Percentiles rank a stretch among this genome's conserved stretches.
These are phyloP conservation scores for Brachionus asplanchnoidis DNA, from an alignment of 1,140 invertebrate genomes.

Conservation along the genomic window DNA sequence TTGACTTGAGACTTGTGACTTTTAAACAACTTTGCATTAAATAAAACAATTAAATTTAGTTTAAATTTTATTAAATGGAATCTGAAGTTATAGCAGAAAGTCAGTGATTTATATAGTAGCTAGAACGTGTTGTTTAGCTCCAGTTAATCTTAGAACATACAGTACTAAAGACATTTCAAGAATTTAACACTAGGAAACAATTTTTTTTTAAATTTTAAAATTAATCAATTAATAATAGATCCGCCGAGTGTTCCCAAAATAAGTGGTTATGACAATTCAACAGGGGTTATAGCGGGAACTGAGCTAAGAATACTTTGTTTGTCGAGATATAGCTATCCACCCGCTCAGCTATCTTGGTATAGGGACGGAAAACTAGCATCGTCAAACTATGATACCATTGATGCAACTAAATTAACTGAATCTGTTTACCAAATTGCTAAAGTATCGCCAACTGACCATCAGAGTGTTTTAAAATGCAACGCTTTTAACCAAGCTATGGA, in stretches of 20 bases:
- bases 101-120: no score
- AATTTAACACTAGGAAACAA: neutral
- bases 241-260: slow-evolving; percentile 20
- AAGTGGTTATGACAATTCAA: neutral
- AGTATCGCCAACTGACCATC: slow-evolving; percentile 3
- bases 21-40: no score
- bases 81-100: no score
- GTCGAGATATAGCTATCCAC: slow-evolving; percentile 14
- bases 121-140: no score
- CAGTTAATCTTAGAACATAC: no score
- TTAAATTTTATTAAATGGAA: no score
- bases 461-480: slow-evolving; percentile 21
- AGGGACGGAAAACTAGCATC: slow-evolving; percentile 20
- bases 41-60: no score
- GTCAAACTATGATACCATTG: slow-evolving; percentile 26
- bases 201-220: neutral
- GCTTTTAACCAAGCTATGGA: slow-evolving; percentile 38
- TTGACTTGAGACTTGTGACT: no score
- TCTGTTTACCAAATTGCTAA: slow-evolving; percentile 1
- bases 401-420: neutral
- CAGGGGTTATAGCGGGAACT: slow-evolving; percentile 9
- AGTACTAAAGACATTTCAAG: no score
- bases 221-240: neutral
- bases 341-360: slow-evolving; percentile 26
- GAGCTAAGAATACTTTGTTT: neutral